A percentile compares a stretch with the other conserved stretches of the same genome.
These are phyloP conservation scores for Emmelina monodactyla DNA, from an alignment of 2,888 invertebrate species.

Conservation along the genomic window DNA sequence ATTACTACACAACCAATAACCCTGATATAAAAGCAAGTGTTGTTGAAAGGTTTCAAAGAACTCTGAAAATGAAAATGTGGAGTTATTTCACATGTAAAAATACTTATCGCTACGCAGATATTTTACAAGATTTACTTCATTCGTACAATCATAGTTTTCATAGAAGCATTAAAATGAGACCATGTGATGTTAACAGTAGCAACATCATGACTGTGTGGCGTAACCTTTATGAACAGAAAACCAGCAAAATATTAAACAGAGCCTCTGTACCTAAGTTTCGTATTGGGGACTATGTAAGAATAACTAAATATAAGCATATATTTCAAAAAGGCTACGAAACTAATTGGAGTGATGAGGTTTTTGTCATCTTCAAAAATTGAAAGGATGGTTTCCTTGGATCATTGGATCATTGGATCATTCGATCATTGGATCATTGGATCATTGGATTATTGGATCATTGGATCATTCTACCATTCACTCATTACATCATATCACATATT, in stretches of 20 bases:
- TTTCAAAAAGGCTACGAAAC: constrained; percentile 21
- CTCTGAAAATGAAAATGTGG: constrained; percentile 12
- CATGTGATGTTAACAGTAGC: constrained; percentile 17
- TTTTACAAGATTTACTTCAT: constrained; percentile 9
- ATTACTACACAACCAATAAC: constrained; percentile 3
- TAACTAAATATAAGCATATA: constrained; percentile 20
- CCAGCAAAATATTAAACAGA: not conserved
- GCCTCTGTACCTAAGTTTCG: too few relatives aligned
- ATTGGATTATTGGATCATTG: too few relatives aligned
- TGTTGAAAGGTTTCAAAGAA: constrained; percentile 4
- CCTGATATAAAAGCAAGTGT: constrained; percentile 1
- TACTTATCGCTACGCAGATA: constrained; percentile 7
- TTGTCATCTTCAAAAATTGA: constrained; percentile 9
- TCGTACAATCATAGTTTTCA: constrained; percentile 17
- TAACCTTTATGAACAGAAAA: constrained; percentile 10
- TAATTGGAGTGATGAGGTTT: constrained; percentile 23
- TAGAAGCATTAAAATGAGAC: constrained; percentile 8
- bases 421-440: too few relatives aligned
- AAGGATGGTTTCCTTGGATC: constrained; percentile 3
- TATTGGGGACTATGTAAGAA: constrained; percentile 16
- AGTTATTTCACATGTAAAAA: constrained; percentile 9
- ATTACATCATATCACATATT: too few relatives aligned
- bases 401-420: too few relatives aligned
- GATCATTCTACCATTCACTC: too few relatives aligned
- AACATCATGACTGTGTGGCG: constrained; percentile 17